A percentile compares a stretch with the other conserved stretches of the same genome.
Evolutionary conservation across 2,113 vertebrate genomes (phyloP).

Genomic region (Thermophis baileyi): DNA sequence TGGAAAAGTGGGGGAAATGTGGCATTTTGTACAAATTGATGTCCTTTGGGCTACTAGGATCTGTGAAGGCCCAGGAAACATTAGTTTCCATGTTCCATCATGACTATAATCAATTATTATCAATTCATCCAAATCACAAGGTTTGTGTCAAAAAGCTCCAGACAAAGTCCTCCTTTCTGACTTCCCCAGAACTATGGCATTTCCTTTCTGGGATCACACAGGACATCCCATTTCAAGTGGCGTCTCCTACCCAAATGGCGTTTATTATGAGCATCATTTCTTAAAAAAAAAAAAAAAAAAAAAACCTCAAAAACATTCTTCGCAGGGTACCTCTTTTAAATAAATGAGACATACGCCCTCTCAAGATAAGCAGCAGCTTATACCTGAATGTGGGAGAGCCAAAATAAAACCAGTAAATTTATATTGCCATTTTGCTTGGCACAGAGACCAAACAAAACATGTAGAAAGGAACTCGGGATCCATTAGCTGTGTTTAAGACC

Average conservation of each 20-base stretch:
- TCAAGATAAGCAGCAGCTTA: not conserved
- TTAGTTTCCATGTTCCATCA: not conserved
- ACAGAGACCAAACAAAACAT: not conserved
- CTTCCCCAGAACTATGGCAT: not conserved
- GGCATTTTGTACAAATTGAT: not conserved
- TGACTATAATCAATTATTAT: not conserved
- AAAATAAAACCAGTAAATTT: not conserved
- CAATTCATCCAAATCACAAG: not conserved
- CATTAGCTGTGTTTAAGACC: not conserved
- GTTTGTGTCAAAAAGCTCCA: not conserved
- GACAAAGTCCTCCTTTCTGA: not conserved
- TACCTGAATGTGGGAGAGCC: not conserved
- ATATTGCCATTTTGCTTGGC: not conserved
- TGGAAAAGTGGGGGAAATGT: not conserved
- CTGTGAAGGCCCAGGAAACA: not conserved
- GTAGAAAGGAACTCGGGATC: not conserved
- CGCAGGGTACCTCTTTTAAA: not conserved
- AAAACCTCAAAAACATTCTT: not conserved
- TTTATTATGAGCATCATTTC: not conserved
- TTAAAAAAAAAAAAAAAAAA: not conserved
- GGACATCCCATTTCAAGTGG: not conserved
- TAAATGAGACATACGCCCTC: not conserved
- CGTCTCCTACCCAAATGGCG: not conserved
- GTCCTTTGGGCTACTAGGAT: not conserved
- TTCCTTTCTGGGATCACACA: not conserved